Conservation (phyloP, 1,140 invertebrate species). For the Hormaphis cornu region DNA sequence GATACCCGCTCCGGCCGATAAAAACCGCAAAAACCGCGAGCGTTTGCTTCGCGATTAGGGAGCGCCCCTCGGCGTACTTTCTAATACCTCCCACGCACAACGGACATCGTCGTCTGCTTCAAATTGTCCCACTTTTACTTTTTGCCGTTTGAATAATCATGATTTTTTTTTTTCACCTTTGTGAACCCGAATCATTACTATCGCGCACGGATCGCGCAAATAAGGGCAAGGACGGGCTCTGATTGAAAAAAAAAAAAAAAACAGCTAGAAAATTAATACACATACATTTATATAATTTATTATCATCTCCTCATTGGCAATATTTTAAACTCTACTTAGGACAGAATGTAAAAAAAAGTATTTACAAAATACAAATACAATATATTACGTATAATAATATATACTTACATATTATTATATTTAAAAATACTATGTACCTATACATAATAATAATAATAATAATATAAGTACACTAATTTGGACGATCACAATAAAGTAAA, state of each 20-base stretch:
- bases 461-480: slow-evolving; percentile 32
- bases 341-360: slow-evolving; percentile 33
- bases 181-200: not conserved
- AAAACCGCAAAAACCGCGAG: not conserved
- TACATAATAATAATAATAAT: too few species aligned
- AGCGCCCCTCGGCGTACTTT: slow-evolving; percentile 6
- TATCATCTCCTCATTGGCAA: slow-evolving; percentile 14
- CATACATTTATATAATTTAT: slow-evolving; percentile 28
- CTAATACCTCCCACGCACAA: slow-evolving; percentile 28
- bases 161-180: slow-evolving; percentile 15
- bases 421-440: slow-evolving; percentile 20
- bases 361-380: slow-evolving; percentile 33
- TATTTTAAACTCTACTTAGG: slow-evolving; percentile 30
- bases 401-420: slow-evolving; percentile 28
- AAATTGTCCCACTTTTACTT: slow-evolving; percentile 30
- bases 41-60: not conserved
- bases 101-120: not conserved
- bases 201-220: not conserved
- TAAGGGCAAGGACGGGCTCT: slow-evolving; percentile 13
- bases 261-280: not conserved
- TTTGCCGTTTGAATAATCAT: not conserved
- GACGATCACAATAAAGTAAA: slow-evolving; percentile 31
- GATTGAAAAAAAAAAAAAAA: not conserved
- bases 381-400: not conserved
- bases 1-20: not conserved